Base-by-base conservation (phyloP, 2,113 vertebrate genomes). In the Rhea americana region DNA sequence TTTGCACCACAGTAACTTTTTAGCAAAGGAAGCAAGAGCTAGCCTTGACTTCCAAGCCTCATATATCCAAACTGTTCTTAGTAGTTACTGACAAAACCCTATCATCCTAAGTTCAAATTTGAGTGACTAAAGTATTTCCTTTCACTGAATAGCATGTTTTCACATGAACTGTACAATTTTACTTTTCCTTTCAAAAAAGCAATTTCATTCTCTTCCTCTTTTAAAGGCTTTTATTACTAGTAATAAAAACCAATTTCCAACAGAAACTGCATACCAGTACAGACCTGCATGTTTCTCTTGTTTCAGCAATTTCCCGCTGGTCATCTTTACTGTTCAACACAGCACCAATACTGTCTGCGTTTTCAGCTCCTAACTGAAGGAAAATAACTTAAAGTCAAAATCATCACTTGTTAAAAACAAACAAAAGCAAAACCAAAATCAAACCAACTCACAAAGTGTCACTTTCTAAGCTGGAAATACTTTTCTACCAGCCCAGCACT, bases 281-380 rank as follows among this genome's bases (percentile, higher is more conserved):
- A 74, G 73, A 99, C 99, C 99, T 98, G 94, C 98, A 99, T 0
- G 98, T 99, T 95, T 99, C 99, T 94, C 99, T 97, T 0, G 98
- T 98, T 73, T 99, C 99, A 20, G 99, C 99, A 19, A 99, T 99
- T 94, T 99, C 99, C 59, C 99, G 99, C 81, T 98, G 98, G 56
- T 99, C 99, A 84, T 99, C 99, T 91, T 99, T 99, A 82, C 99
- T 99, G 96, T 99, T 99, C 9, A 99, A 97, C 73, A 99, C 98
- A 17, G 99, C 99, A 15, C 99, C 99, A 30, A 99, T 99, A 37
- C 98, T 99, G 94, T 99, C 99, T 0, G 99, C 99, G 85, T 97
- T 99, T 82, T 99, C 99, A 15, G 99, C 99, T 91, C 99, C 99
- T 73, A 99, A n/a, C 99, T 99, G 93, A 26, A 78, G 67, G 77